Evolutionary conservation across 1,140 invertebrate species (phyloP).

Genomic region (Brachionus angularis): DNA sequence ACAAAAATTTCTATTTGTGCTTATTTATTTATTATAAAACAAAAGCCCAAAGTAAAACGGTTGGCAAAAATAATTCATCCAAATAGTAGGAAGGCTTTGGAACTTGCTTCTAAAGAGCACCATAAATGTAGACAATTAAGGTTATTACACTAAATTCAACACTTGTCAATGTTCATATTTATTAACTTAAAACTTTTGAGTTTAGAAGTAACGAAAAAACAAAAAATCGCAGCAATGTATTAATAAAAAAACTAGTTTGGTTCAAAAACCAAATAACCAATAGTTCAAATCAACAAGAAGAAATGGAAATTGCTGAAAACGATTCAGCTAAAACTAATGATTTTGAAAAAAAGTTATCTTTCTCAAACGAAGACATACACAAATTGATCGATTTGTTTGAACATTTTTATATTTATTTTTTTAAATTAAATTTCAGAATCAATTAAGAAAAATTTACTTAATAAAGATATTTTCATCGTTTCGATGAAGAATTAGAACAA

Average conservation of each 20-base stretch:
- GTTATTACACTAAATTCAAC: neutral
- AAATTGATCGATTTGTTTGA: slow-evolving; percentile 10
- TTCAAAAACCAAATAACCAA: slow-evolving; percentile 17
- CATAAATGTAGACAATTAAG: slow-evolving; percentile 28
- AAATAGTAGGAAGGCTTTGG: slow-evolving; percentile 39
- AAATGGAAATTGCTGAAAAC: slow-evolving; percentile 8
- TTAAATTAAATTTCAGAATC: too few relatives aligned
- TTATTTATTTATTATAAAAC: too few relatives aligned
- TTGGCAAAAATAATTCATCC: slow-evolving; percentile 33
- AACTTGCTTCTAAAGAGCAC: slow-evolving; percentile 35
- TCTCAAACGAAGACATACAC: slow-evolving; percentile 4
- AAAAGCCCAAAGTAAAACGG: slow-evolving; percentile 39
- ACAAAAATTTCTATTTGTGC: too few relatives aligned
- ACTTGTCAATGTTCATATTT: neutral
- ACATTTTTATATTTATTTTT: neutral
- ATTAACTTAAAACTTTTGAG: neutral
- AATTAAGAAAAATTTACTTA: neutral
- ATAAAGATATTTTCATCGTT: slow-evolving; percentile 43
- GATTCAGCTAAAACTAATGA: neutral
- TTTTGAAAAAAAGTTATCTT: neutral
- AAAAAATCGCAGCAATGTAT: slow-evolving; percentile 17
- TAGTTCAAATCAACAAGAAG: neutral
- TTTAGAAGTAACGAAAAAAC: slow-evolving; percentile 10
- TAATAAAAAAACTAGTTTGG: slow-evolving; percentile 30
- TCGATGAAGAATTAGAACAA: slow-evolving; percentile 40